Base-by-base conservation (phyloP, 2,888 invertebrate genomes). In the Galerucella pusilla region DNA sequence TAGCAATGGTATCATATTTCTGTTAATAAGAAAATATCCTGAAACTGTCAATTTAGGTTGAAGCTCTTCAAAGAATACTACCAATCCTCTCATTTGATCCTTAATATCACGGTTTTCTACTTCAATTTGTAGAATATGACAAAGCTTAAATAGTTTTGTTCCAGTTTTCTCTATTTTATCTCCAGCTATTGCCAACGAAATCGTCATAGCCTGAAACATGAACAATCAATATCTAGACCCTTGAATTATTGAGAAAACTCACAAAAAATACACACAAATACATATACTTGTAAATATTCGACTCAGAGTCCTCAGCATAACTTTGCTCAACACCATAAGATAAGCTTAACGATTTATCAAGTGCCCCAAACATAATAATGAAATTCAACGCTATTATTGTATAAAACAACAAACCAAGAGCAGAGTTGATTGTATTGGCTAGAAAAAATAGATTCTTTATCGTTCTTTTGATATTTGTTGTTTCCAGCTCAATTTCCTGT, bases 141-240 rank as follows among this genome's bases (percentile, higher is more conserved):
- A 65, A 20, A 45, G n/a, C 46, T 46, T 45, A 5, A 16, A 46
- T 46, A 65, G 16, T 46, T 65, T 65, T 12, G 20, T n/a, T 1
- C 64, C 64, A 46, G 46, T 20, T 20, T 42, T 65, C 9, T 65
- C 64, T 65, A 65, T 65, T 65, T 49, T 65, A 46, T 65, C 64
- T 3, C 64, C 64, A 45, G 64, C 46, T 9, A 46, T 46, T 5
- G 64, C 64, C 11, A 65, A 20, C 1, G 12, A n/a, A 45, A 65
- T 46, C 12, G 45, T 45, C 12, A 65, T 20, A 1, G 16, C 64
- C 64, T 65, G 10, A 65, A 65, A 65, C 28, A 35, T 61, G 35
- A 12, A 1, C 14, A 61, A 14, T n/a, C 5, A n/a, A 52, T 52
- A 42, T 42, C 7, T 9, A 42, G 35, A 7, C 35, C 7, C 7